A percentile compares a stretch with the other conserved stretches of the same genome.
phyloP scores from a whole-genome alignment of 2,797 vertebrate species.

The Rhincodon typus region DNA sequence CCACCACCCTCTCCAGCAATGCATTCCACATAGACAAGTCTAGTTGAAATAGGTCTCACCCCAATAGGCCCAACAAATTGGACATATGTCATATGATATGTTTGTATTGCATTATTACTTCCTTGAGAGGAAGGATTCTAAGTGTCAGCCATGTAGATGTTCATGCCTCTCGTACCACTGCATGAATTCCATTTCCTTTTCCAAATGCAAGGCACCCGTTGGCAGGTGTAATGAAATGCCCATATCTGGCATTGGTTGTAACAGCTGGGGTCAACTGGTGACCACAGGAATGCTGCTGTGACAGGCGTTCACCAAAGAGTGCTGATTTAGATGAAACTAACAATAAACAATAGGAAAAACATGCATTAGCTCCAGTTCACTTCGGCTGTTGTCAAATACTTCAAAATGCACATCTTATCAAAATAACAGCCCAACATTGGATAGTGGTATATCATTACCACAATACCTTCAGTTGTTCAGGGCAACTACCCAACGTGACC shows the following conservation, averaged over 20 bases:
- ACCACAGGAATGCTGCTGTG: not conserved
- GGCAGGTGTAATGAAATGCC: not conserved
- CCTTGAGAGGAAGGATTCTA: not conserved
- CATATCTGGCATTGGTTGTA: not conserved
- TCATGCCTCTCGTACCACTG: not conserved
- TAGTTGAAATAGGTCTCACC: not conserved
- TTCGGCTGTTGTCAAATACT: not conserved
- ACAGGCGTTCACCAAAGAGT: not conserved
- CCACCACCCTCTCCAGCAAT: too few species aligned
- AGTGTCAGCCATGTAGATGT: not conserved
- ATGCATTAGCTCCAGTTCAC: not conserved
- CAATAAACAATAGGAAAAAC: not conserved
- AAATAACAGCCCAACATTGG: not conserved
- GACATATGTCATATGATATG: not conserved
- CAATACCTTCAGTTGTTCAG: not conserved
- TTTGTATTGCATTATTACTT: not conserved
- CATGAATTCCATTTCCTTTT: not conserved
- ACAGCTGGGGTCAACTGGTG: not conserved
- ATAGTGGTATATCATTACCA: not conserved
- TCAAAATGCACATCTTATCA: not conserved
- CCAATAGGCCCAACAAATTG: not conserved
- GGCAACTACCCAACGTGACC: not conserved
- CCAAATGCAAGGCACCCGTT: not conserved
- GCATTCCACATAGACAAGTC: not conserved
- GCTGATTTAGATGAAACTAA: not conserved